Evolutionary conservation across 2,888 invertebrate species (phyloP), one percentile per base, ranked within the genome.

Genomic region (Chalcis sispes): DNA sequence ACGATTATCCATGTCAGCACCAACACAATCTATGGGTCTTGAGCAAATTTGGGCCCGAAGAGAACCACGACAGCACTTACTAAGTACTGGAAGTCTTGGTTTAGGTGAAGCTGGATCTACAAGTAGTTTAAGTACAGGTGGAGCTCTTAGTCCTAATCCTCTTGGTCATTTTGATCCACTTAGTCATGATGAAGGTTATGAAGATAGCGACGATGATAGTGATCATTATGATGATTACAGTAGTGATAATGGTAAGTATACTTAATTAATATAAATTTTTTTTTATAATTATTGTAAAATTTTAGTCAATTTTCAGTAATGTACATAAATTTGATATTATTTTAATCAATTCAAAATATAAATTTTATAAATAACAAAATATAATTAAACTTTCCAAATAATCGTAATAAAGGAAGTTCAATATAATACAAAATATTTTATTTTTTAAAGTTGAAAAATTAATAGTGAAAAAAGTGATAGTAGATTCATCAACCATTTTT

Each of bases 211-310:
- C 86, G 95, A 95, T 82, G 96, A 96, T 82, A 95, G 94, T 85
- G 95, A 95, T 86, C 94, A 95, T 90, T 95, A 96, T 89, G 96
- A 95, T 85, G 96, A 96, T 87, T 93, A 93, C 77, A 95, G 95
- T 79, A 95, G 95, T 74, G 96, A 96, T 89, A 94, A 93, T 90
- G 93, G 93, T 92, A 88, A 81, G 72, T 20, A 61, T 40, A 50
- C 75, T 23, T 1, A 29, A 61, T 10, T 8, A 20, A 3, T 4
- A 46, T 46, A 46, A n/a, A 15, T n/a, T n/a, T 15, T 15, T n/a
- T 15, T 46, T 8, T 15, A 46, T 7, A 7, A 36, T 36, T 36
- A 36, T 36, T 7, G 10, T 36, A 36, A 36, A 36, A 36, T n/a
- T n/a, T n/a, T n/a, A n/a, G n/a, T n/a, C n/a, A n/a, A n/a, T n/a